phyloP scores from a whole-genome alignment of 2,888 invertebrate species.

The Standfussiana lucernea region DNA sequence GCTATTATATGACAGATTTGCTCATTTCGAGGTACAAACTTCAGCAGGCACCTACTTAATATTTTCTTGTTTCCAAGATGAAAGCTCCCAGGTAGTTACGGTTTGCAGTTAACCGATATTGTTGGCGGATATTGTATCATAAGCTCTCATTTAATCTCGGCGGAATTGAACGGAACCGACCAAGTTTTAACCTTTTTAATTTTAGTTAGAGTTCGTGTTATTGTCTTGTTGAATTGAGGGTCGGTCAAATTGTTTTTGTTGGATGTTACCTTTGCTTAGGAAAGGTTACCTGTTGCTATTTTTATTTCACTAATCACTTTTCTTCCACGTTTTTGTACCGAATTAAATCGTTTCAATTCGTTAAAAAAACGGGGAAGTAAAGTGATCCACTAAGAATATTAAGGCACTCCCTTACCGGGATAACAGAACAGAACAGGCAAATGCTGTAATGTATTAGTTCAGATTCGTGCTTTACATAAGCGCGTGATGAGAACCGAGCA shows the following conservation, averaged over 20 bases:
- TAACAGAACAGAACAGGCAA: too few relatives aligned
- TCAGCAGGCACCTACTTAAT: neutral
- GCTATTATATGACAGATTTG: constrained; percentile 8
- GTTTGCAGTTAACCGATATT: constrained; percentile 25
- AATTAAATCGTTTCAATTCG: neutral
- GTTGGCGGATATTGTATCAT: constrained; percentile 42
- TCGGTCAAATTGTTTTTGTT: constrained; percentile 17
- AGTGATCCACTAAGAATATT: neutral
- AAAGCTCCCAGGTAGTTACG: neutral
- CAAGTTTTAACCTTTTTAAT: constrained; percentile 38
- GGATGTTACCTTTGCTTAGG: neutral
- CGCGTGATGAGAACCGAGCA: neutral
- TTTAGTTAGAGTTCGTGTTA: constrained; percentile 29
- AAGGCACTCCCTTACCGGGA: neutral
- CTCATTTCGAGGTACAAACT: neutral
- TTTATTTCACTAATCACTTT: neutral
- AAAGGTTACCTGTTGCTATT: neutral
- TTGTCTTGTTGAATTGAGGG: constrained; percentile 18
- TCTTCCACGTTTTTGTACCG: neutral
- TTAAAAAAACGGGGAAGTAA: neutral
- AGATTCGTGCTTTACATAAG: neutral
- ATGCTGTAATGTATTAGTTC: neutral
- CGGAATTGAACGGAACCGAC: constrained; percentile 28
- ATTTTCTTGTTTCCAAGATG: neutral
- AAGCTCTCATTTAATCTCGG: constrained; percentile 52